Evolutionary conservation across 2,888 invertebrate species (phyloP), one percentile per base, ranked within the genome.

Genomic region (Cantharis nigra): DNA sequence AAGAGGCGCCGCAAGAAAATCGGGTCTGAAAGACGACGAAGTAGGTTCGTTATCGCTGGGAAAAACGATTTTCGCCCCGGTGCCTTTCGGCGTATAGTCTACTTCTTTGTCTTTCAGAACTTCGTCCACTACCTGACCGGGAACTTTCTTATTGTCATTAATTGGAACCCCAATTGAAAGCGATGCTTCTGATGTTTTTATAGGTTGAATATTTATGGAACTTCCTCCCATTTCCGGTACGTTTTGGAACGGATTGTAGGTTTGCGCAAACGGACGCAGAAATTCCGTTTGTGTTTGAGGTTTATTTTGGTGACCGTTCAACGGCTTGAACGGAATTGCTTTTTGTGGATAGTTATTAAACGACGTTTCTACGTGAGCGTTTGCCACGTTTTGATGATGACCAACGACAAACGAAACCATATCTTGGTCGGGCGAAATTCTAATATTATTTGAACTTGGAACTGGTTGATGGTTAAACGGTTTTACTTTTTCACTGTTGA

Each of bases 331-430:
- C 10, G 87, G 87, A 78, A 87, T 87, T 16, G 82, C 85, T 72
- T 87, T 87, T 79, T 85, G 91, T 0, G 90, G 88, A 28, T 89
- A 89, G 78, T 91, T 90, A 75, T 91, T 90, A 30, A 90, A 85
- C 0, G 90, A 87, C 1, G 88, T 89, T 0, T 90, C 91, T 11
- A 89, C 85, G 16, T 88, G 89, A 10, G 75, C 83, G 3, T 84
- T 86, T 30, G 89, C 89, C 0, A 92, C 91, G 76, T 91, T 91
- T 82, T 93, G 92, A 75, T 92, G 91, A 81, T 92, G 91, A 4
- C 92, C 92, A 1, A 93, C 88, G 0, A 93, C 92, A 83, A 93
- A 93, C 0, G 92, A 91, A 0, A 92, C 92, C 0, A 91, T 92
- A 76, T 92, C 91, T 84, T 93, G 92, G 72, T 91, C 91, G 0